A percentile compares a stretch with the other conserved stretches of the same genome.
Evolutionary conservation across 2,797 vertebrate genomes (phyloP).

Genomic region (Dromococcyx pavoninus): DNA sequence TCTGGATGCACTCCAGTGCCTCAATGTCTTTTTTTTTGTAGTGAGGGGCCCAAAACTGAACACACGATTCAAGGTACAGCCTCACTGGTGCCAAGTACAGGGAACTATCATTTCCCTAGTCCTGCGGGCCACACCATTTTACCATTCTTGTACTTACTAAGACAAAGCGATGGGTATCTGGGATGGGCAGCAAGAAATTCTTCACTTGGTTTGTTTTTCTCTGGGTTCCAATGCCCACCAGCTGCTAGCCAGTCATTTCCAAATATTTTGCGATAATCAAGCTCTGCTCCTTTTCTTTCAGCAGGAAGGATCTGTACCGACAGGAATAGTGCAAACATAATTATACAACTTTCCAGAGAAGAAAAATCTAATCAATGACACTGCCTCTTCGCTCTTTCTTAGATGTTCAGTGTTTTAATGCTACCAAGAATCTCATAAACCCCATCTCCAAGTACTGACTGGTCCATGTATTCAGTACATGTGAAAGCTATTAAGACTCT

Average conservation of each 20-base stretch:
- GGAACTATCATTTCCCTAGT: too few species aligned
- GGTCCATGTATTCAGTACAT: background rate
- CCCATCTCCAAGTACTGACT: background rate
- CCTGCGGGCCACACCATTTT: background rate
- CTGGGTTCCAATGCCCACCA: conserved; percentile 79
- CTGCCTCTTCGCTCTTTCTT: background rate
- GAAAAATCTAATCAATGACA: background rate
- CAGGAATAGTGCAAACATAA: background rate
- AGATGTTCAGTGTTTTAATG: background rate
- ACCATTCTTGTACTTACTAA: conserved; percentile 78
- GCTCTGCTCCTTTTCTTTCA: conserved; percentile 89
- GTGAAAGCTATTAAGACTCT: background rate
- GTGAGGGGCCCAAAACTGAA: too few species aligned
- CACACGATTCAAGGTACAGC: too few species aligned
- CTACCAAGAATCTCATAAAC: background rate
- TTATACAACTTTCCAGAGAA: background rate
- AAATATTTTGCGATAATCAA: conserved; percentile 92
- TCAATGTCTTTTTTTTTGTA: too few species aligned
- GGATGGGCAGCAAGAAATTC: conserved; percentile 86
- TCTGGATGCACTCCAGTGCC: too few species aligned
- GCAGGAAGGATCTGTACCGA: conserved; percentile 77
- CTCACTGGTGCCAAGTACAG: too few species aligned
- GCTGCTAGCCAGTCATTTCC: conserved; percentile 86
- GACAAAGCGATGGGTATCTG: conserved; percentile 82
- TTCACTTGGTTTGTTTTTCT: conserved; percentile 72